Evolutionary conservation across 2,113 vertebrate species (phyloP), one percentile per base, ranked within the genome.

Genomic region (Syngnathus typhle): DNA sequence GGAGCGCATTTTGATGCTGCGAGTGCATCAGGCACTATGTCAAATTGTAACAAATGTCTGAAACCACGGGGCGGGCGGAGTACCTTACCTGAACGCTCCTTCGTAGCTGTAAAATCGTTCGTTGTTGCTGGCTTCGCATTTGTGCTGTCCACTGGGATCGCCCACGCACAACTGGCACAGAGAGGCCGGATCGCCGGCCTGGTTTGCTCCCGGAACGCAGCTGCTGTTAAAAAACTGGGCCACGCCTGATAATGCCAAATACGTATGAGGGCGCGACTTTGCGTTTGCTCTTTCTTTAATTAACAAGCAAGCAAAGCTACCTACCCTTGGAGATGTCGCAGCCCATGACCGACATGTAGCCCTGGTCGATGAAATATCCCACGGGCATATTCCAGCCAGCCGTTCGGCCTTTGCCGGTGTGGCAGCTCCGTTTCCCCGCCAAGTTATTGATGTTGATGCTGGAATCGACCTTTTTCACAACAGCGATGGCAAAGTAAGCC

Each of bases 361-460:
- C 95, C 0, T 90, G 93, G 72, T 91, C 92, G 13, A 93, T 86
- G 15, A 99, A 85, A 84, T 91, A 94, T 6, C 97, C 97, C 18
- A 99, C 38, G 0, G 96, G 95, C 82, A 96, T 92, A 0, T 92
- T 92, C 97, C 97, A 99, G 80, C 97, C 97, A 0, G 86, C 94
- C 0, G 94, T 95, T 51, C 93, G 89, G 63, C 92, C 91, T 66
- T 93, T 91, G 55, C 96, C 95, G 0, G 96, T 98, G 91, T 99
- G 97, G 71, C 97, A 99, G 10, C 93, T 95, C 71, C 70, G 89
- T 64, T 84, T 81, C 0, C 93, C 93, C 56, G 75, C 87, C 84
- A 99, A 61, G 72, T 79, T 92, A 82, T 90, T 70, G 70, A 98
- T 93, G 76, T 89, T 96, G 74, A 96, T 86, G 21, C 1, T 85